Evolutionary conservation across 2,113 vertebrate species (phyloP), one percentile per base, ranked within the genome.

Genomic region (Condylura cristata): DNA sequence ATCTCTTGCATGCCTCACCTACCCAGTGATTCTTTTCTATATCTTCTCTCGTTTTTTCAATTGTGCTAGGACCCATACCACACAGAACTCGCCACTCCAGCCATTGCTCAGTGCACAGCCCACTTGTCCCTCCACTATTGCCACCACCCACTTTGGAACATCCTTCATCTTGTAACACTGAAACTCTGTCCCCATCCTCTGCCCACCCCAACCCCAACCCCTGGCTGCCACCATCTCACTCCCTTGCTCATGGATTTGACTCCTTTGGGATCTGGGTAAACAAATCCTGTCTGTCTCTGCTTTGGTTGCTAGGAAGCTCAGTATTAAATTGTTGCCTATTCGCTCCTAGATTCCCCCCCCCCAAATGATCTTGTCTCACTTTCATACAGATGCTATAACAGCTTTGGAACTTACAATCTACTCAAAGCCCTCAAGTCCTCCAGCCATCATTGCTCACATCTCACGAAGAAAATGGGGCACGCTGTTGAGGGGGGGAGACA

Each of bases 281-380:
- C 4, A 8, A 66, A 61, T 81, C 82, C 39, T 81, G 82, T 41
- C 41, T 51, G 68, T 34, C 53, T 61, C 63, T 70, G 17, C 34
- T 61, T 71, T 41, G 44, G 39, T 80, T 87, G 34, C 66, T 20
- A 66, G 9, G 26, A 80, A 90, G 48, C 56, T 90, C 46, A 60
- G 61, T 28, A 2, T 58, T 70, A 41, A 56, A 79, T 46, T 61
- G 44, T 34, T 60, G n/a, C 46, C 60, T 14, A 71, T 88, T 65
- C 44, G 70, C 44, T 46, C 32, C 32, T 28, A 74, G 16, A 34
- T 37, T 70, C 65, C 34, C 44, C 28, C 65, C 37, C 37, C 66
- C 61, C 92, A 89, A 63, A 89, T 32, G 8, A 48, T 26, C 8
- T 26, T 34, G 2, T 53, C 34, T 30, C 24, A 30, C 20, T 63